Evolutionary conservation across 2,888 invertebrate species (phyloP), one percentile per base, ranked within the genome.

Genomic region (Oscheius myriophilus): DNA sequence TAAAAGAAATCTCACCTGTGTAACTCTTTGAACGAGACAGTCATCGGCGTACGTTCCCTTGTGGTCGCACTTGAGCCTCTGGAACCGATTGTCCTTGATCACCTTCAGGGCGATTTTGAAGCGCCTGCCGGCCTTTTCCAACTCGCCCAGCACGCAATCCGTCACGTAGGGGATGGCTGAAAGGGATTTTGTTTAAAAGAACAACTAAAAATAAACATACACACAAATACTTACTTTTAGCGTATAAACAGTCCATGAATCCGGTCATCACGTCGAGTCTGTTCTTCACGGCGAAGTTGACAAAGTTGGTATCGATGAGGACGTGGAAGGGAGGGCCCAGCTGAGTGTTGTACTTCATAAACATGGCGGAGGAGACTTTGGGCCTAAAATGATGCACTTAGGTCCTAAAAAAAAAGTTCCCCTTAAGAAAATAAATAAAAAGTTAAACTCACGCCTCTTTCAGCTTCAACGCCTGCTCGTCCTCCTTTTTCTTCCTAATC

Each of bases 1-100:
- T n/a, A 61, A 45, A 61, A 46, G 26, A 26, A 12, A 52, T 55
- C 67, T 81, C 84, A 91, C 91, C 89, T 91, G 95, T 3, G 92
- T 94, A 0, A 98, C 93, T 83, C 97, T 90, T 86, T 97, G 93
- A 0, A 97, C 94, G 67, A 98, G 89, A 87, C 98, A 99, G 88
- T 99, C 97, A 89, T 99, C 98, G 72, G 98, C 98, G 89, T 98
- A 98, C 0, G 95, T 96, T 25, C 98, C 98, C 88, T 95, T 95
- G 87, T 98, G 98, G 86, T 93, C 89, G 87, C 98, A 98, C 42
- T 92, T 91, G 51, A 98, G 90, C 75, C 96, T 90, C 88, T 96
- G 93, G 89, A 98, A 96, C 18, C 96, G 89, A 0, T 93, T 92
- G 88, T 98, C 97, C 86, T 95, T 96, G 49, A 95, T 93, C 71